Percentiles rank a stretch among this genome's conserved stretches.
Evolutionary conservation across 2,888 invertebrate genomes (phyloP).

Genomic region (Criorhina ranunculi): DNA sequence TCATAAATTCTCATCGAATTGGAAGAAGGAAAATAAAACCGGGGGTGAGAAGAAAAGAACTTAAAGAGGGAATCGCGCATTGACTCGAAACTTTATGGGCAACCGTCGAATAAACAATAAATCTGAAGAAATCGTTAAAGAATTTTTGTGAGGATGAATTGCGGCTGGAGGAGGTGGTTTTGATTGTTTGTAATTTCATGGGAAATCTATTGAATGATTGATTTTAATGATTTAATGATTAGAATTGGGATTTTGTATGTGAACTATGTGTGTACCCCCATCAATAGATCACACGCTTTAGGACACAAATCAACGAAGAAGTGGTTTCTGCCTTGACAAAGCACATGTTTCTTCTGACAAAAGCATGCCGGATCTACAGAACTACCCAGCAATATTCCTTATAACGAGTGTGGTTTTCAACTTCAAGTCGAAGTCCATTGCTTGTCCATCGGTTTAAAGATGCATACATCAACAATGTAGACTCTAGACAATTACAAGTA

Average conservation of each 20-base stretch:
- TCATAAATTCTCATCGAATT: conserved; percentile 73
- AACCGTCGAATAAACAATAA: conserved; percentile 62
- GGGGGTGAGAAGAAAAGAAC: neutral
- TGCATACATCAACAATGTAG: too few species aligned
- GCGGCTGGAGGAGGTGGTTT: conserved; percentile 5
- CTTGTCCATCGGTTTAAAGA: too few species aligned
- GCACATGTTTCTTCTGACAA: too few species aligned
- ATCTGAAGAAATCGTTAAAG: conserved; percentile 58
- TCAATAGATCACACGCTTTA: too few species aligned
- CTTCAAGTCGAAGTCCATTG: too few species aligned
- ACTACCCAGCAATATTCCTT: too few species aligned
- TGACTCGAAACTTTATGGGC: conserved; percentile 60
- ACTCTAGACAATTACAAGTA: too few species aligned
- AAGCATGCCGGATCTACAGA: too few species aligned
- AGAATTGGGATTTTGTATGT: neutral
- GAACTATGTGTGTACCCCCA: too few species aligned
- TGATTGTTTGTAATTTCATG: conserved; percentile 30
- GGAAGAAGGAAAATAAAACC: conserved; percentile 20
- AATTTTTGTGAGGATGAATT: conserved; percentile 40
- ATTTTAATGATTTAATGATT: conserved; percentile 26
- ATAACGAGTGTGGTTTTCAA: too few species aligned
- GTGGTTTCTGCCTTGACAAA: too few species aligned
- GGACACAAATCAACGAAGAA: too few species aligned
- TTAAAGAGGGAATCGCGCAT: conserved; percentile 41
- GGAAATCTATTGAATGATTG: conserved; percentile 29